Evolutionary conservation across 2,113 vertebrate genomes (phyloP).

Genomic region (Oryzias woworae): DNA sequence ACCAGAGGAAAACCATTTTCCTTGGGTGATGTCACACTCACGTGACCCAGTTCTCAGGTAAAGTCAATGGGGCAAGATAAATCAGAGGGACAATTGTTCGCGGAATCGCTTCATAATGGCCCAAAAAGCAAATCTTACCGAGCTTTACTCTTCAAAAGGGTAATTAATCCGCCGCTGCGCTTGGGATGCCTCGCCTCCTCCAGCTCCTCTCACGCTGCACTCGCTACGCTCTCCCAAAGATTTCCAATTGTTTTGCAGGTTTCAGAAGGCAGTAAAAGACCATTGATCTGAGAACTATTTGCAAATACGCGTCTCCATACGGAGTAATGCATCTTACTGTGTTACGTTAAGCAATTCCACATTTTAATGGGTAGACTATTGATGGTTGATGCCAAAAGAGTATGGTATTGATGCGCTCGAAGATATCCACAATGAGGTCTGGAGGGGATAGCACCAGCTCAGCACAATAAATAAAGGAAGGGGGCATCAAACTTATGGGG

Average conservation of each 20-base stretch:
- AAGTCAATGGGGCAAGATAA: slow-evolving; percentile 51
- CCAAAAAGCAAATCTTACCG: slow-evolving; percentile 68
- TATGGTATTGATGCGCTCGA: slow-evolving; percentile 62
- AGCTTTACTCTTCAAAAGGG: slow-evolving; percentile 70
- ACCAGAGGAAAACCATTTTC: no score
- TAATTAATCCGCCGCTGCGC: slow-evolving; percentile 71
- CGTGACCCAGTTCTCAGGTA: no score
- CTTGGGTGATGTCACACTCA: no score
- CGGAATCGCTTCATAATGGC: slow-evolving; percentile 71
- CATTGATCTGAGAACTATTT: slow-evolving; percentile 74
- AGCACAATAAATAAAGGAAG: slow-evolving; percentile 65
- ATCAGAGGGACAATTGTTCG: slow-evolving; percentile 65
- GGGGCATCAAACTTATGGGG: slow-evolving; percentile 51
- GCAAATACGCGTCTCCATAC: slow-evolving; percentile 64
- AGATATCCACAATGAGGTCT: slow-evolving; percentile 72
- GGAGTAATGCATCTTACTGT: slow-evolving; percentile 66
- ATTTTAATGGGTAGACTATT: slow-evolving; percentile 74
- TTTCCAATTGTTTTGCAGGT: slow-evolving; percentile 78
- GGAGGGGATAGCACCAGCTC: slow-evolving; percentile 66
- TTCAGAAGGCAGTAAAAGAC: slow-evolving; percentile 68
- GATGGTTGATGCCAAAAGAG: slow-evolving; percentile 70
- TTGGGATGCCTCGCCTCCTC: slow-evolving; percentile 46
- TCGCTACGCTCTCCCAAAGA: slow-evolving; percentile 70
- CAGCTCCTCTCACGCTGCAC: slow-evolving; percentile 40
- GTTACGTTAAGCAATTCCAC: slow-evolving; percentile 71